phyloP scores from a whole-genome alignment of 2,888 invertebrate genomes.

The Orthonychiurus folsomi region DNA sequence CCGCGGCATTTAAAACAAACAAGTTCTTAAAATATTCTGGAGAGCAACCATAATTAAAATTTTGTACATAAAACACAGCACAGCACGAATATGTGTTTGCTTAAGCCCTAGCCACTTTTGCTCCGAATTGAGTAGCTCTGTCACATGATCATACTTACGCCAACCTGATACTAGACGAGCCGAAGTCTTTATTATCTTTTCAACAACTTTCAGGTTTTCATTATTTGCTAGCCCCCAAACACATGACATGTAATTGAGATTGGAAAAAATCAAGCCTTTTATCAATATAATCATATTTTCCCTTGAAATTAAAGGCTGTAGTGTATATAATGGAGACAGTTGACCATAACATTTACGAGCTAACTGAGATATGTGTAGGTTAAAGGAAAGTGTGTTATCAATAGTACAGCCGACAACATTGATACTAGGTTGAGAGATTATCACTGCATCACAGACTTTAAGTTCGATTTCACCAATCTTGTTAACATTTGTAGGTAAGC shows the following conservation, averaged over 20 bases:
- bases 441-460: neutral
- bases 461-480: neutral
- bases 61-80: neutral
- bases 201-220: neutral
- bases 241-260: constrained; percentile 3
- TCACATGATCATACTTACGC: neutral
- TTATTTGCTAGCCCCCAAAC: neutral
- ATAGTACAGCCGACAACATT: too few species aligned
- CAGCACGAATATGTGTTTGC: too few species aligned
- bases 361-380: neutral
- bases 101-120: neutral
- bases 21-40: too few species aligned
- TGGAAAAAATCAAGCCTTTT: neutral
- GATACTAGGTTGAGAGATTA: neutral
- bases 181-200: neutral
- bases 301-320: neutral
- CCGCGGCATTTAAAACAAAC: too few species aligned
- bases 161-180: neutral
- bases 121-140: neutral
- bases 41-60: neutral
- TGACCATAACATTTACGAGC: constrained; percentile 2
- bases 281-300: constrained; percentile 4
- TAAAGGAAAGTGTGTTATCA: constrained; percentile 1
- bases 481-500: neutral
- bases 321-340: constrained; percentile 1